Evolutionary conservation across 2,797 vertebrate species (phyloP).

Genomic region (Scyliorhinus canicula): DNA sequence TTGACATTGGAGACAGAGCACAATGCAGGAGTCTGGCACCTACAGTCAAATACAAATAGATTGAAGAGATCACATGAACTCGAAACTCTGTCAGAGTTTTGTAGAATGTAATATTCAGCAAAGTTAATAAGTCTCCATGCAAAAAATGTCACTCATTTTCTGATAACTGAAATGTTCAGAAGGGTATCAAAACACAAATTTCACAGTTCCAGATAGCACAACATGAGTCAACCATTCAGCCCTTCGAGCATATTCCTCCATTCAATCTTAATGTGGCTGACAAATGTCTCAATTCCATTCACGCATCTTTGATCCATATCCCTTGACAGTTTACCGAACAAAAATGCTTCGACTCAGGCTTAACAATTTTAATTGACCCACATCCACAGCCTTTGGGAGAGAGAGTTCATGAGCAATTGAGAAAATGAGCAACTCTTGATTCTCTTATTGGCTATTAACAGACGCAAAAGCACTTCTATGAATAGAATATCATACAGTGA

Average conservation of each 20-base stretch:
- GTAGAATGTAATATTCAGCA: neutral
- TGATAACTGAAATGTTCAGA: too few species aligned
- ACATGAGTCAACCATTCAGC: neutral
- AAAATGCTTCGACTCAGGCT: neutral
- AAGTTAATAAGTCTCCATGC: neutral
- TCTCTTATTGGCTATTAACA: neutral
- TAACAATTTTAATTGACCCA: neutral
- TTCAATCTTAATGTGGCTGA: neutral
- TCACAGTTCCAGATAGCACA: neutral
- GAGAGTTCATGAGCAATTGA: neutral
- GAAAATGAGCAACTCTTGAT: constrained; percentile 20
- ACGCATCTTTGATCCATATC: neutral
- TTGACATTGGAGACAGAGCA: neutral
- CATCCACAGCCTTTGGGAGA: neutral
- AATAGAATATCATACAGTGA: neutral
- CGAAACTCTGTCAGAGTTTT: neutral
- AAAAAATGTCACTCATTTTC: neutral
- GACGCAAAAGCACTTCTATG: constrained; percentile 5
- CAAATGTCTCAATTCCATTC: neutral
- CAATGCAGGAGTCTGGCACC: neutral
- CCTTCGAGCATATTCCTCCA: neutral
- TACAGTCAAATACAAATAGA: neutral
- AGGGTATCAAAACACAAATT: neutral
- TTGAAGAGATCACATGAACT: neutral
- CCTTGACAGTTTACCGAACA: neutral